phyloP scores from a whole-genome alignment of 2,113 vertebrate genomes.

The Alligator mississippiensis region DNA sequence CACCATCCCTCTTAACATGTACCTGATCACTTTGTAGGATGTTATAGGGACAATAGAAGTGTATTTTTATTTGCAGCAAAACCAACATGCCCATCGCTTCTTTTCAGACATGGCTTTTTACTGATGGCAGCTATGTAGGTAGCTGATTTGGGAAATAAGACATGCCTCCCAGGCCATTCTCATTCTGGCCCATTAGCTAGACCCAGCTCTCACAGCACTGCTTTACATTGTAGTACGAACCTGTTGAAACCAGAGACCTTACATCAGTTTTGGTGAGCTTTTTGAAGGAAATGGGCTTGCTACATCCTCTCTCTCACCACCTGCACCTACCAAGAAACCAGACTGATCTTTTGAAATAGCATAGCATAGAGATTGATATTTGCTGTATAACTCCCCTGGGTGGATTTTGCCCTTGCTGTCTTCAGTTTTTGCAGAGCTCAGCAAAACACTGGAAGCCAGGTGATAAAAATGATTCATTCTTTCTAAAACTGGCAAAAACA shows the following conservation, averaged over 20 bases:
- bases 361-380: background rate
- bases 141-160: background rate
- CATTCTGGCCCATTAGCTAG: background rate
- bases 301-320: background rate
- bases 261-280: background rate
- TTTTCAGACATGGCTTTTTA: background rate
- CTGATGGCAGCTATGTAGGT: background rate
- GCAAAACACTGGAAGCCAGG: background rate
- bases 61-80: no score
- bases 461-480: background rate
- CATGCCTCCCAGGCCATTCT: background rate
- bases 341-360: background rate
- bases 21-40: background rate
- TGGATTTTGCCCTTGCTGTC: background rate
- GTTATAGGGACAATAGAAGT: no score
- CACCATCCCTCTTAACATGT: background rate
- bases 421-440: background rate
- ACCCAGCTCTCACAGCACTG: background rate
- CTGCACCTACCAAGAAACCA: background rate
- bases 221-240: background rate
- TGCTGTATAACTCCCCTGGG: background rate
- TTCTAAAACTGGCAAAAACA: background rate
- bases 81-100: background rate
- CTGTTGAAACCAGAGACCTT: no score
- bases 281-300: background rate